These are phyloP conservation scores for Sylvilagus floridanus DNA, from an alignment of 2,797 vertebrate species.

Conservation along the genomic window DNA sequence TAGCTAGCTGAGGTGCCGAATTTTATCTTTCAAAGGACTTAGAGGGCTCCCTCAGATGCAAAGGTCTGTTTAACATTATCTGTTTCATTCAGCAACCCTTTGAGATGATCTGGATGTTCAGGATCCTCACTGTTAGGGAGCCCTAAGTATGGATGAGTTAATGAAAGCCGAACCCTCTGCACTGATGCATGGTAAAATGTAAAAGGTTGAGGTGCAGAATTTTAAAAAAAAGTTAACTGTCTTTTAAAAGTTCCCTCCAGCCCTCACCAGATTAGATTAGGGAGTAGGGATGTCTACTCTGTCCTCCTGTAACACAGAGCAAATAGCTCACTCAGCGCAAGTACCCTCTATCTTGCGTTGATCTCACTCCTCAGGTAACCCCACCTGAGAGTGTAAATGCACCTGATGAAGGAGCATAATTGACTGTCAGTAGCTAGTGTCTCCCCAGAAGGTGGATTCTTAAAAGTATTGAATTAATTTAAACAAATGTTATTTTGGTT, in stretches of 20 bases:
- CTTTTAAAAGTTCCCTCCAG: background rate
- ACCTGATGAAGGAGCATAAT: background rate
- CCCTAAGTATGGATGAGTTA: background rate
- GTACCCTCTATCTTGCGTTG: background rate
- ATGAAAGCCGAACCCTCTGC: background rate
- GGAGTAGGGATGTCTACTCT: background rate
- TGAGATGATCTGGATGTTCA: background rate
- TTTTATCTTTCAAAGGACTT: conserved; percentile 62
- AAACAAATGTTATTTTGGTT: background rate
- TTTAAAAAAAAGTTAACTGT: background rate
- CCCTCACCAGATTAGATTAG: background rate
- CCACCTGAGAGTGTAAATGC: background rate
- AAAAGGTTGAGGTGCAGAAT: background rate
- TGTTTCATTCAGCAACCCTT: conserved; percentile 29
- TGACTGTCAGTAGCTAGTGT: background rate
- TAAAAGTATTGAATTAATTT: background rate
- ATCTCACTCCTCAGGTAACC: background rate
- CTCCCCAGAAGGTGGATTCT: background rate
- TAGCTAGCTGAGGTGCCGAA: background rate
- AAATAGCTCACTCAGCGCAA: background rate
- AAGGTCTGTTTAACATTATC: background rate
- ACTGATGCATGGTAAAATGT: background rate
- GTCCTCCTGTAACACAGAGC: background rate
- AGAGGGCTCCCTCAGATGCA: background rate
- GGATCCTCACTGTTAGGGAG: background rate